phyloP scores from a whole-genome alignment of 2,113 vertebrate species.

The Deroptyus accipitrinus region DNA sequence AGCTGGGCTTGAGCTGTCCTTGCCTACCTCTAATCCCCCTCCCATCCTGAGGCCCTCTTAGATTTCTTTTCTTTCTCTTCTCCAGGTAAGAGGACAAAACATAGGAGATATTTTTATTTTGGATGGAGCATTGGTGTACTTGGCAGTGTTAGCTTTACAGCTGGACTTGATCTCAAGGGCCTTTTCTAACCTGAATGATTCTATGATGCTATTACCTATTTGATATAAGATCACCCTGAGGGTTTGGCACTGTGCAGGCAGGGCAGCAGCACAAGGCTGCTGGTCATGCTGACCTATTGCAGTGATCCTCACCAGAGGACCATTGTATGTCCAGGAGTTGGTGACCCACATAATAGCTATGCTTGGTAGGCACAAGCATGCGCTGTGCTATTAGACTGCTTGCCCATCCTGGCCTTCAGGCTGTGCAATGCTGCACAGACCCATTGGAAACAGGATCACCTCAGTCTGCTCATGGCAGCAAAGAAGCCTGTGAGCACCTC shows the following conservation, averaged over 20 bases:
- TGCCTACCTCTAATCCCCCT: not conserved
- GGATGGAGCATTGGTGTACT: not conserved
- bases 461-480: not conserved
- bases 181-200: not conserved
- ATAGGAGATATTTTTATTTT: not conserved
- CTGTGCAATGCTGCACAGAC: accelerated
- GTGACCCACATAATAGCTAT: not conserved
- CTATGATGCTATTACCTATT: not conserved
- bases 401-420: not conserved
- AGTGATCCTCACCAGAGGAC: not conserved
- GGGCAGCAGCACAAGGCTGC: accelerated
- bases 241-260: not conserved
- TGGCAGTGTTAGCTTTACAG: not conserved
- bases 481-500: not conserved
- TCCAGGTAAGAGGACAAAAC: not conserved
- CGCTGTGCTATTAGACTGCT: not conserved
- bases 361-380: accelerated
- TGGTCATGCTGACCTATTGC: not conserved
- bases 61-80: not conserved
- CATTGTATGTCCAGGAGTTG: accelerated
- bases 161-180: not conserved
- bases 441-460: not conserved
- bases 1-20: not conserved
- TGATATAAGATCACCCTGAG: not conserved
- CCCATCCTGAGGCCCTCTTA: not conserved